Base-by-base conservation (phyloP, 1,140 invertebrate genomes). In the Lordiphosa stackelbergi region DNA sequence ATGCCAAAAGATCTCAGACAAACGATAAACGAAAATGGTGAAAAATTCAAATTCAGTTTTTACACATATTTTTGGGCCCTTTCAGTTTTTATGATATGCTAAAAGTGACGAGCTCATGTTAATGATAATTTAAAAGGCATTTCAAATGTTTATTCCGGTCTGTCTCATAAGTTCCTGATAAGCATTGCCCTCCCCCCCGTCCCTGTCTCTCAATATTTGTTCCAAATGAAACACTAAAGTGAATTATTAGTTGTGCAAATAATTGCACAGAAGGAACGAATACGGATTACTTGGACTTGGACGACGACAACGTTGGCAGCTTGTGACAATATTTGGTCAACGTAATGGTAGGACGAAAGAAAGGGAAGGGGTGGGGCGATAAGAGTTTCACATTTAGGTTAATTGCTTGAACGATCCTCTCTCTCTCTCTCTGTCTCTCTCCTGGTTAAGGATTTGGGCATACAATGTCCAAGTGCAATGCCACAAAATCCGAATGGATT, bases 181-280 rank as follows among this genome's bases (percentile, higher is more conserved):
- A 31, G 28, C 7, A 8, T 8, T 6, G 28, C 8, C 7, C 12
- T 7, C 22, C 4, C 22, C 5, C 4, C 22, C 6, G 9, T n/a
- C 12, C 10, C 5, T 12, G 48, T 60, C 40, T 35, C 37, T 35
- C 53, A 81, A 79, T 79, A 81, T 79, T 75, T 81, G 58, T 52
- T 38, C 53, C 37, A 56, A 75, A 60, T 63, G 75, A 74, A 78
- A 79, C 75, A 71, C 75, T 81, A 75, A 81, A 79, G 75, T 79
- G 74, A 81, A 79, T 79, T 79, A 75, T 79, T 81, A 79, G 75
- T 79, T 81, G 75, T 68, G 77, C 71, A 75, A 79, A 79, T 81
- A 81, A 68, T 81, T 79, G 75, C 75, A 78, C 57, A 66, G 34
- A 42, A 49, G 38, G 47, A 43, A 59, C 51, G 41, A 42, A 56